Base-by-base conservation (phyloP, 2,888 invertebrate species). In the Chymomyza procnemis region DNA sequence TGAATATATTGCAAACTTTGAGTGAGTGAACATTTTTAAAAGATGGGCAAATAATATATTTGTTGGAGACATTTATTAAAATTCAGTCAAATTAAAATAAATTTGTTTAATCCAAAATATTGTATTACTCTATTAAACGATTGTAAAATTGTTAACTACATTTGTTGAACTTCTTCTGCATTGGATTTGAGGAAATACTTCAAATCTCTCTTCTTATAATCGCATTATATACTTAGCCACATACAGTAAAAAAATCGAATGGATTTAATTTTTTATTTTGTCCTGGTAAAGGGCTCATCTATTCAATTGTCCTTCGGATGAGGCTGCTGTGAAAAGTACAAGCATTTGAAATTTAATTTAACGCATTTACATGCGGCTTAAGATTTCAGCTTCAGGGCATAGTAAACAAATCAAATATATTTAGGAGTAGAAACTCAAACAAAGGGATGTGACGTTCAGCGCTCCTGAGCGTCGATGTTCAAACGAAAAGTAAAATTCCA, bases 281-380 rank as follows among this genome's bases (percentile, higher is more conserved):
- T 76, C 59, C 76, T 64, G 14, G n/a, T 18, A 21, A 54, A 54
- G 54, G 54, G 56, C 66, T 66, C 50, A 50, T 50, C 50, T 50
- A 50, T 50, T 73, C 59, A 55, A 69, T 69, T 69, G 64, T 64
- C 69, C 69, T 69, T 69, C 63, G 73, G 54, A 66, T 64, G 69
- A 67, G 57, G 69, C 69, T 69, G 75, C 76, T 69, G 76, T 64
- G 72, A 77, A 73, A 76, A 76, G 78, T 82, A 82, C 81, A 82
- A 85, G 83, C 85, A 71, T 79, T 84, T 75, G 79, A 88, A 88
- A 87, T 88, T 88, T 88, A 88, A 88, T 88, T 88, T 88, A 88
- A 88, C 82, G 85, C 80, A 85, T 87, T 88, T 85, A 88, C 88
- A 85, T 88, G 88, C 85, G 78, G 87, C 81, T 82, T 85, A 82